Percentiles rank a stretch among this genome's conserved stretches.
phyloP scores from a whole-genome alignment of 2,113 vertebrate species.

The Alaudala cheleensis region DNA sequence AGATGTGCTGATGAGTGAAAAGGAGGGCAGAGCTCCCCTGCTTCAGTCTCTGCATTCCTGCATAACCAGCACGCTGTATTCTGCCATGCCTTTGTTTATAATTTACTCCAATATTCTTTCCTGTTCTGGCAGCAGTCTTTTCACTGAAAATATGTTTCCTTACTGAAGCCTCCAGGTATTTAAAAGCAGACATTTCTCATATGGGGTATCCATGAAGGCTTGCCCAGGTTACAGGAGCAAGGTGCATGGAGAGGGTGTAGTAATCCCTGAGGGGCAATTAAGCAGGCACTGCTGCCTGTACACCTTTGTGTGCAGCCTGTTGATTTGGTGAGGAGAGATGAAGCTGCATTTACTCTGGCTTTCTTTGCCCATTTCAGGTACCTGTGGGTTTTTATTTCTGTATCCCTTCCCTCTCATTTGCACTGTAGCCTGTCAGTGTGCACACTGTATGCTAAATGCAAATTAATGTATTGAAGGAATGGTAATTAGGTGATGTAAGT shows the following conservation, averaged over 20 bases:
- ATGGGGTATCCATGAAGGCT: neutral
- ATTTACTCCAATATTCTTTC: neutral
- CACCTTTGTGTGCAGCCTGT: neutral
- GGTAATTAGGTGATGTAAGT: neutral
- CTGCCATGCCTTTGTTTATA: neutral
- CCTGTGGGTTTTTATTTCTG: neutral
- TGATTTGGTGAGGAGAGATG: neutral
- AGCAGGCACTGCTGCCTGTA: neutral
- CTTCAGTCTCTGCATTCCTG: neutral
- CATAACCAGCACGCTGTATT: accelerated
- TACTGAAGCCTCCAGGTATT: neutral
- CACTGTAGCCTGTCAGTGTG: neutral
- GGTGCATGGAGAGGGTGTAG: neutral
- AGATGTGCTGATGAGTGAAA: neutral
- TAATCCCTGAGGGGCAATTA: neutral
- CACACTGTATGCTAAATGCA: neutral
- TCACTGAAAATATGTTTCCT: neutral
- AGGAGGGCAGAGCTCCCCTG: neutral
- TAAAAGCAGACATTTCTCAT: neutral
- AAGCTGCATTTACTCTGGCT: neutral
- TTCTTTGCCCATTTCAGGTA: neutral
- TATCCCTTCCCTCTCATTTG: neutral
- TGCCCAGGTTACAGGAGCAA: neutral
- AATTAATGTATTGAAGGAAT: neutral
- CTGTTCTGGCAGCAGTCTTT: neutral